Base-by-base conservation (phyloP, 2,888 invertebrate genomes). In the Selenia dentaria region DNA sequence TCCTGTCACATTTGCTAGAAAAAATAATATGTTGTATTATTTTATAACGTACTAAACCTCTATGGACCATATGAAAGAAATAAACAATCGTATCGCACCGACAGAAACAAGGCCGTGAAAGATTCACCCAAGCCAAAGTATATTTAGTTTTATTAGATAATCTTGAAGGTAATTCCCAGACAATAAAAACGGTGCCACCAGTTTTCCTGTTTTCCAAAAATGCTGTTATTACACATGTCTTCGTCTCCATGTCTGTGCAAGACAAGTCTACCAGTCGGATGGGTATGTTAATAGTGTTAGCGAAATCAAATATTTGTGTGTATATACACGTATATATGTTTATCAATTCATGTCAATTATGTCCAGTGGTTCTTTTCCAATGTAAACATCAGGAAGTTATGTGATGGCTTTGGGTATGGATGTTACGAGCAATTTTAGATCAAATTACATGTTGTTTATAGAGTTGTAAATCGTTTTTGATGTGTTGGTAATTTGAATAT, bases 281-380 rank as follows among this genome's bases (percentile, higher is more conserved):
- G 46, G 41, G 70, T 78, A 78, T 77, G 76, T 50, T 67, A 77
- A 76, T 77, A 43, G 40, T 41, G 51, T 64, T 64, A 45, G 70
- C 73, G 65, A 76, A 74, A 74, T 69, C 69, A 76, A 78, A 76
- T 70, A 75, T 73, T 73, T 70, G 64, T 73, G 28, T 39, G 24
- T 35, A 40, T 40, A 35, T 32, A 38, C 32, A 34, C 9, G 10
- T 10, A 10, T 33, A 38, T 27, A 28, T 43, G 60, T 69, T 68
- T 67, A 69, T 72, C 59, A 66, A 69, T 68, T 57, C 57, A 48
- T 63, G 58, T 66, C 64, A 63, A 70, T 67, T 67, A 70, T 69
- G 62, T 62, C 61, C 59, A 62, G 54, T 59, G 64, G 58, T 51
- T 63, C 62, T 63, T 46, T 29, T 40, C 33, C 46, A 14, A 29